phyloP scores from a whole-genome alignment of 2,113 vertebrate genomes.

The Caretta caretta region DNA sequence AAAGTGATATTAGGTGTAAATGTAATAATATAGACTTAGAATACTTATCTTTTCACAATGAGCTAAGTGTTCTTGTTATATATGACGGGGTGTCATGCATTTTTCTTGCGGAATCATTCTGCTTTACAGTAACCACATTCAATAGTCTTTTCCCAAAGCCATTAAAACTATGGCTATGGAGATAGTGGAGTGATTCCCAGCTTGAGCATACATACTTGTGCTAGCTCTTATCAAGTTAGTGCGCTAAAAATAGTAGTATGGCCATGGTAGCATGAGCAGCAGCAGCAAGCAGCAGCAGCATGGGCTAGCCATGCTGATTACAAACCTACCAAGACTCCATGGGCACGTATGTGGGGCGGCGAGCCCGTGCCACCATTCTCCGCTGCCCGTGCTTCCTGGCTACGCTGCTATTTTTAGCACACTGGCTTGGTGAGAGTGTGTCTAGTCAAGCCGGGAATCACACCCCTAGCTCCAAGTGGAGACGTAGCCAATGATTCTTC shows the following conservation, averaged over 20 bases:
- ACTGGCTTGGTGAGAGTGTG: background rate
- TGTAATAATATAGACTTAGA: no score
- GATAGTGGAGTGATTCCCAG: background rate
- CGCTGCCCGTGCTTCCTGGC: no score
- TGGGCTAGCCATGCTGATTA: background rate
- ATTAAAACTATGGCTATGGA: background rate
- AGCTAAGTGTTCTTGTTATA: conserved; percentile 27
- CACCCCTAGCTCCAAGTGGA: background rate
- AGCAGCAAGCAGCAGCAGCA: background rate
- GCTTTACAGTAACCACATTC: background rate
- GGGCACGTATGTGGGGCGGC: background rate
- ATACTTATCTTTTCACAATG: background rate
- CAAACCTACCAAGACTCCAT: background rate
- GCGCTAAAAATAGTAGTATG: background rate
- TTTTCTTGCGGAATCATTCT: conserved; percentile 12
- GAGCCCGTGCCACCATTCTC: background rate
- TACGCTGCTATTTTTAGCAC: background rate
- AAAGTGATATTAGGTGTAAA: conserved; percentile 8
- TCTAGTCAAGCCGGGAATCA: background rate
- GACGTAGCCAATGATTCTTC: background rate
- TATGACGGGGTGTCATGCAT: background rate
- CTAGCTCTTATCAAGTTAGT: background rate
- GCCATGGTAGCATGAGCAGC: no score
- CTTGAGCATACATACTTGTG: background rate
- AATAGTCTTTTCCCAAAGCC: background rate